Conservation (phyloP, 2,888 invertebrate genomes). For the Cheilosia soror region DNA sequence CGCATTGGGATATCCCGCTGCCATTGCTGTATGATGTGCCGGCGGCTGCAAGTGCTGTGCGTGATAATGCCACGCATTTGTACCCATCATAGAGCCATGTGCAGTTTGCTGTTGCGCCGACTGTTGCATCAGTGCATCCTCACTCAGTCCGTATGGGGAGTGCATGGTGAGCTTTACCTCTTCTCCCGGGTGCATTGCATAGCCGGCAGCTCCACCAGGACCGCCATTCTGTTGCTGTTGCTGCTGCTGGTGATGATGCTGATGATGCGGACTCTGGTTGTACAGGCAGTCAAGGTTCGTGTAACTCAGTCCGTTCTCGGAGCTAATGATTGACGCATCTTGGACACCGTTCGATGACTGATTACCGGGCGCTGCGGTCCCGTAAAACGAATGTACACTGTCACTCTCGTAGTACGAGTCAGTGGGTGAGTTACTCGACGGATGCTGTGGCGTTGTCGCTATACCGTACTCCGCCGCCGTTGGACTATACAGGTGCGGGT, state of each 20-base stretch:
- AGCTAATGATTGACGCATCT: constrained; percentile 89
- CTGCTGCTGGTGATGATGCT: constrained; percentile 80
- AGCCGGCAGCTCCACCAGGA: constrained; percentile 75
- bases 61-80: constrained; percentile 81
- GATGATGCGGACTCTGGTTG: constrained; percentile 85
- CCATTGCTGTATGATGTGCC: constrained; percentile 65
- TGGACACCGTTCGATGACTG: constrained; percentile 77
- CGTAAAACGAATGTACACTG: constrained; percentile 82
- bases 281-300: constrained; percentile 93
- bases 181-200: constrained; percentile 80
- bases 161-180: constrained; percentile 85
- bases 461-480: constrained; percentile 83
- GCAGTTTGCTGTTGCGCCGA: constrained; percentile 78
- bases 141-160: constrained; percentile 84
- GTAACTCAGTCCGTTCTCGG: constrained; percentile 94
- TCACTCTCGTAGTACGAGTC: constrained; percentile 83
- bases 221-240: constrained; percentile 78
- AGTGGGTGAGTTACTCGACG: constrained; percentile 82
- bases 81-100: constrained; percentile 76
- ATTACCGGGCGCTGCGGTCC: constrained; percentile 77
- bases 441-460: constrained; percentile 80
- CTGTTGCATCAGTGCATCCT: constrained; percentile 81
- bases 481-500: constrained; percentile 83
- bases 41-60: constrained; percentile 80
- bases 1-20: constrained; percentile 62